Evolutionary conservation across 1,140 invertebrate species (phyloP).

Genomic region (Drosophila sproati): DNA sequence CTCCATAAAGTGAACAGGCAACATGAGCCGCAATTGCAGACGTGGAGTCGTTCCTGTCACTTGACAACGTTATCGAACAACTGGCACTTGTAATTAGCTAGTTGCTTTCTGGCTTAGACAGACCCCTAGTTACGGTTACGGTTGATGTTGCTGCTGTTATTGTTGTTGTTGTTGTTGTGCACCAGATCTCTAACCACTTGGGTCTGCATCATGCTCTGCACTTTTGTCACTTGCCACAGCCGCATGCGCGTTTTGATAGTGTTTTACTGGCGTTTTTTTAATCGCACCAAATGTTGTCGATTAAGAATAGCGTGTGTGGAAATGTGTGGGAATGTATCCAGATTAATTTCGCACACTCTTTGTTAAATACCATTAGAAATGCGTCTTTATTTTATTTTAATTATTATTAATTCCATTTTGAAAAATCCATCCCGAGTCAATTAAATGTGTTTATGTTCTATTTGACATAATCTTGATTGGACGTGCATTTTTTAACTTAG

Average conservation of each 20-base stretch:
- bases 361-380: too few relatives aligned
- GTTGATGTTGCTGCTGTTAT: too few relatives aligned
- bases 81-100: not conserved
- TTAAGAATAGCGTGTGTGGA: too few relatives aligned
- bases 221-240: conserved; percentile 47
- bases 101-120: not conserved
- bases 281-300: conserved; percentile 5
- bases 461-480: too few relatives aligned
- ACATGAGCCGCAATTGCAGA: not conserved
- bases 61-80: not conserved
- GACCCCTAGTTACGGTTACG: not conserved
- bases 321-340: too few relatives aligned
- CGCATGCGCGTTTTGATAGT: conserved; percentile 15
- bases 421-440: too few relatives aligned
- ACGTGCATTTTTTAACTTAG: too few relatives aligned
- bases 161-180: not conserved
- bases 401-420: too few relatives aligned
- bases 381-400: too few relatives aligned
- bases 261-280: conserved; percentile 46
- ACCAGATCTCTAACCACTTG: not conserved
- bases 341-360: too few relatives aligned
- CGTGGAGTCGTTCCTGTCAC: not conserved
- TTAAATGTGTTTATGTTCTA: too few relatives aligned
- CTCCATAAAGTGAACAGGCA: too few relatives aligned
- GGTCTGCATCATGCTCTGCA: conserved; percentile 37